Conservation (phyloP, 2,113 vertebrate genomes). For the Saccopteryx leptura region DNA sequence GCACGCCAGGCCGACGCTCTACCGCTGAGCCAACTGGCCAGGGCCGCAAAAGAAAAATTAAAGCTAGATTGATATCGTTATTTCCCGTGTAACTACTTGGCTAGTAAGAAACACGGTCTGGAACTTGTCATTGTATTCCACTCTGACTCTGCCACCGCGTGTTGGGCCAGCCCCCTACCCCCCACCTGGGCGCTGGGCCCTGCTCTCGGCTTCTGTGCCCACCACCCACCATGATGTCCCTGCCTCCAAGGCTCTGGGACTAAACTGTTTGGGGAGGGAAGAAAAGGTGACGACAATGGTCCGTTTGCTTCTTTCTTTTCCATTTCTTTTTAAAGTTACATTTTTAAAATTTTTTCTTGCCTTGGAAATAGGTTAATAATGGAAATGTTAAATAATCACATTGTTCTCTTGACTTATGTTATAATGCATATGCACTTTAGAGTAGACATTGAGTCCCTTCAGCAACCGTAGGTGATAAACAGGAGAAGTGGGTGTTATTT, state of each 20-base stretch:
- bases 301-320: background rate
- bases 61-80: background rate
- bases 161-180: background rate
- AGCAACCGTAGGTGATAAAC: background rate
- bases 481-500: background rate
- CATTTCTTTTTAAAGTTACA: background rate
- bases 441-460: background rate
- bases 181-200: fast-evolving
- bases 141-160: no score
- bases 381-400: background rate
- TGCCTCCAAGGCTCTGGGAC: background rate
- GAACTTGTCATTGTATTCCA: background rate
- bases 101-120: background rate
- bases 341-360: background rate
- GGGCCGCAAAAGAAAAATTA: background rate
- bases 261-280: background rate
- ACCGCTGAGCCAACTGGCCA: no score
- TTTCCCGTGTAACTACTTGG: background rate
- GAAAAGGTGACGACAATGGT: background rate
- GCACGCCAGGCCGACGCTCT: no score
- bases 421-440: background rate
- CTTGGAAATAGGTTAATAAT: background rate
- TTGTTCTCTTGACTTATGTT: constrained; percentile 4
- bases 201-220: background rate
- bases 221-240: fast-evolving